Evolutionary conservation across 2,888 invertebrate species (phyloP).

Genomic region (Dyspetes luteomarginatus): DNA sequence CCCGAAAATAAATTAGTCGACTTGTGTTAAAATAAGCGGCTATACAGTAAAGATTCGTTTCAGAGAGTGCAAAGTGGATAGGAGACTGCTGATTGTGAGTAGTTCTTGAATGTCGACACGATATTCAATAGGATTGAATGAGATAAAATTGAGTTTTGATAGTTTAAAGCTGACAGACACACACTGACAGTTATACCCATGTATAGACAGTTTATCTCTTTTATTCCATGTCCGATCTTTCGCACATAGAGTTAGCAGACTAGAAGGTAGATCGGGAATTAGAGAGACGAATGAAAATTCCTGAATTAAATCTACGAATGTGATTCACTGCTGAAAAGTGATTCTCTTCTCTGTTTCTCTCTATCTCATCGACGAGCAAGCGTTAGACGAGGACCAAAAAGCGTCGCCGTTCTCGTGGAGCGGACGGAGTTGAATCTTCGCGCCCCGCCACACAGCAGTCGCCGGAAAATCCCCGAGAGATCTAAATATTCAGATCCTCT

Average conservation of each 20-base stretch:
- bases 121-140: background rate
- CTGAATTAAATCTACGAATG: conserved; percentile 30
- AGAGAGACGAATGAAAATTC: conserved; percentile 39
- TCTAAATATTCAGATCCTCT: conserved; percentile 75
- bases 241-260: background rate
- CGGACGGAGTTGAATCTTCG: background rate
- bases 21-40: too few relatives aligned
- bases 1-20: too few relatives aligned
- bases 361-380: background rate
- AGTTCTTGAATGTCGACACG: too few relatives aligned
- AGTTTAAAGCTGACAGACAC: too few relatives aligned
- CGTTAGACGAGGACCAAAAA: background rate
- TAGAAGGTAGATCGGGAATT: conserved; percentile 12
- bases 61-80: too few relatives aligned
- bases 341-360: conserved; percentile 18
- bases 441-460: conserved; percentile 8
- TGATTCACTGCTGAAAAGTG: conserved; percentile 57
- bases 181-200: too few relatives aligned
- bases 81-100: too few relatives aligned
- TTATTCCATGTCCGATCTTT: background rate
- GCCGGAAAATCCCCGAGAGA: conserved; percentile 65
- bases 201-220: background rate
- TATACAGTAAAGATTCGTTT: too few relatives aligned
- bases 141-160: conserved; percentile 4
- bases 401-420: conserved; percentile 5